A percentile compares a stretch with the other conserved stretches of the same genome.
Evolutionary conservation across 2,113 vertebrate genomes (phyloP).

Genomic region (Psettodes erumei): DNA sequence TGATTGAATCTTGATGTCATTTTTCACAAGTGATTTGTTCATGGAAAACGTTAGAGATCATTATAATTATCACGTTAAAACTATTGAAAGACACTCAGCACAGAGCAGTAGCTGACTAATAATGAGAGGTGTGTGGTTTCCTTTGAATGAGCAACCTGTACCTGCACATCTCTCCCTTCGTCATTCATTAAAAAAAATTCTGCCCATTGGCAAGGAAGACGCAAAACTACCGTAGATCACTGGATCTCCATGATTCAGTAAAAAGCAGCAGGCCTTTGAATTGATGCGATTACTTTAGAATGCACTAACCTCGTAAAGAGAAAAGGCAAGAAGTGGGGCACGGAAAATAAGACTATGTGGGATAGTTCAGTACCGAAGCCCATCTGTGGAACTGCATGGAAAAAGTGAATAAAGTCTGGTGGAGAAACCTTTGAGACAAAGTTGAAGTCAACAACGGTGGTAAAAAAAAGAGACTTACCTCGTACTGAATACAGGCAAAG

Average conservation of each 20-base stretch:
- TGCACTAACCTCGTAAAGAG: not conserved
- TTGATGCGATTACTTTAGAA: not conserved
- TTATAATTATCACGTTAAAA: not conserved
- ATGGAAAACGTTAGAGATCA: not conserved
- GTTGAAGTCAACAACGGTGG: not conserved
- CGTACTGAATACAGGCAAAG: slow-evolving; percentile 59
- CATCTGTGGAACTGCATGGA: too few species aligned
- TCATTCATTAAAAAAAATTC: slow-evolving; percentile 6
- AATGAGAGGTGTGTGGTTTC: not conserved
- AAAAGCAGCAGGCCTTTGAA: not conserved
- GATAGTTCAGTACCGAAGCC: not conserved
- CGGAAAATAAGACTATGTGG: slow-evolving; percentile 19
- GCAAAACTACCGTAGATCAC: too few species aligned
- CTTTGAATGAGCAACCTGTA: not conserved
- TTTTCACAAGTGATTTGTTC: not conserved
- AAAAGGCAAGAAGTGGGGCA: not conserved
- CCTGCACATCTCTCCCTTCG: not conserved
- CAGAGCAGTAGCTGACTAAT: not conserved
- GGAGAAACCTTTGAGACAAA: not conserved
- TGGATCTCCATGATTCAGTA: not conserved
- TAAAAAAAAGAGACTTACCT: slow-evolving; percentile 67
- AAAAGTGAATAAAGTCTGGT: slow-evolving; percentile 8
- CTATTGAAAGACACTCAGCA: not conserved
- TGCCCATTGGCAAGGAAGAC: too few species aligned
- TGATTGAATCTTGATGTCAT: not conserved